Evolutionary conservation across 2,888 invertebrate genomes (phyloP).

Genomic region (Ferdinandea cuprea): DNA sequence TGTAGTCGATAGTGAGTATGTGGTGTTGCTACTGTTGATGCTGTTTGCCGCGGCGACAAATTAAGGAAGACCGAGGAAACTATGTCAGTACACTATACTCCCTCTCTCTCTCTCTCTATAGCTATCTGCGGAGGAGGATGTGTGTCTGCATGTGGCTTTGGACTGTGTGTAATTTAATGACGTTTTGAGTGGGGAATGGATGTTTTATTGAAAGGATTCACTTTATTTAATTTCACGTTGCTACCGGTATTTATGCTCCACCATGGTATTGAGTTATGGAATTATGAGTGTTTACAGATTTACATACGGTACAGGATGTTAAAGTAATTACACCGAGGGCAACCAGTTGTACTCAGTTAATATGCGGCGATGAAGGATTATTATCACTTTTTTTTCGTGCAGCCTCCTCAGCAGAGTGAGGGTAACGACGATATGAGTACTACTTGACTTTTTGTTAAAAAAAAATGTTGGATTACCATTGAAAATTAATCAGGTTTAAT

Average conservation of each 20-base stretch:
- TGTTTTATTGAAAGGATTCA: conserved; percentile 24
- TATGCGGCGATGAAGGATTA: conserved; percentile 48
- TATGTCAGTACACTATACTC: conserved; percentile 10
- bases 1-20: conserved; percentile 42
- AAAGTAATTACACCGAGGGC: conserved; percentile 34
- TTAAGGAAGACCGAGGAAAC: conserved; percentile 55
- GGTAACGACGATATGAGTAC: too few relatives aligned
- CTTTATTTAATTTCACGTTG: conserved; percentile 47
- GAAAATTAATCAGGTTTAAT: too few relatives aligned
- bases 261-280: conserved; percentile 36
- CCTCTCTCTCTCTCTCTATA: too few relatives aligned
- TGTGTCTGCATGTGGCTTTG: background rate
- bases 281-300: conserved; percentile 58
- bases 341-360: conserved; percentile 38
- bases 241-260: conserved; percentile 19
- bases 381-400: conserved; percentile 23
- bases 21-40: background rate
- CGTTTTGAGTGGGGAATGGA: background rate
- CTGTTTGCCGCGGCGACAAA: conserved; percentile 27
- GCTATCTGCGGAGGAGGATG: background rate
- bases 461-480: too few relatives aligned
- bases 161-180: conserved; percentile 32
- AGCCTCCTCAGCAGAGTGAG: too few relatives aligned
- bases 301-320: conserved; percentile 31
- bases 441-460: too few relatives aligned